phyloP scores from a whole-genome alignment of 1,140 invertebrate genomes.

The Drosophila willistoni region DNA sequence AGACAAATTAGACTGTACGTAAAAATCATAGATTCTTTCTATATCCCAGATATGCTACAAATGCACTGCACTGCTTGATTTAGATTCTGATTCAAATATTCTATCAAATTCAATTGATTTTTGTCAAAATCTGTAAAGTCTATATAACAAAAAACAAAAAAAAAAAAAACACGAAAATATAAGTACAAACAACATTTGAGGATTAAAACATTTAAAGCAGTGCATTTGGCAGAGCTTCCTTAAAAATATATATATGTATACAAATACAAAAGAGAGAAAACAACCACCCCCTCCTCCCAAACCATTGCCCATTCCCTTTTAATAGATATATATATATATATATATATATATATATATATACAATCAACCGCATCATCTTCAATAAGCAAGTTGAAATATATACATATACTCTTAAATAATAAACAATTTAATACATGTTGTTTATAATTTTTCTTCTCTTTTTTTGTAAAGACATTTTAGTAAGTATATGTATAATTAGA shows the following conservation, averaged over 20 bases:
- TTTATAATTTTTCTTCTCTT: not conserved
- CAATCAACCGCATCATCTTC: not conserved
- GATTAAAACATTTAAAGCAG: not conserved
- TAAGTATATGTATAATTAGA: no score
- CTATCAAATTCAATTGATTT: no score
- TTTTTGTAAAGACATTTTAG: no score
- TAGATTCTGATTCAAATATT: not conserved
- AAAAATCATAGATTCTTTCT: slow-evolving; percentile 69
- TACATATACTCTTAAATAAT: not conserved
- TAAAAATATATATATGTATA: not conserved
- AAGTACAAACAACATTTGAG: not conserved
- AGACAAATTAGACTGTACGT: slow-evolving; percentile 69
- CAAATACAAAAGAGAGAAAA: not conserved
- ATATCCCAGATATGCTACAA: not conserved
- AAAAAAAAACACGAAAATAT: not conserved
- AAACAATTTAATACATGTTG: not conserved
- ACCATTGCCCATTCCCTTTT: not conserved
- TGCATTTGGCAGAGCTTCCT: not conserved
- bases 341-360: not conserved
- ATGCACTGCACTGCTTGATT: not conserved
- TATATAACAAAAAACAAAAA: not conserved
- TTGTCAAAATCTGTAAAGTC: not conserved
- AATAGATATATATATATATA: not conserved
- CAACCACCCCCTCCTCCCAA: no score
- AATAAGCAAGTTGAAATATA: slow-evolving; percentile 2